A percentile compares a stretch with the other conserved stretches of the same genome.
These are phyloP conservation scores for Carduelis carduelis DNA, from an alignment of 2,797 vertebrate species.

Conservation along the genomic window DNA sequence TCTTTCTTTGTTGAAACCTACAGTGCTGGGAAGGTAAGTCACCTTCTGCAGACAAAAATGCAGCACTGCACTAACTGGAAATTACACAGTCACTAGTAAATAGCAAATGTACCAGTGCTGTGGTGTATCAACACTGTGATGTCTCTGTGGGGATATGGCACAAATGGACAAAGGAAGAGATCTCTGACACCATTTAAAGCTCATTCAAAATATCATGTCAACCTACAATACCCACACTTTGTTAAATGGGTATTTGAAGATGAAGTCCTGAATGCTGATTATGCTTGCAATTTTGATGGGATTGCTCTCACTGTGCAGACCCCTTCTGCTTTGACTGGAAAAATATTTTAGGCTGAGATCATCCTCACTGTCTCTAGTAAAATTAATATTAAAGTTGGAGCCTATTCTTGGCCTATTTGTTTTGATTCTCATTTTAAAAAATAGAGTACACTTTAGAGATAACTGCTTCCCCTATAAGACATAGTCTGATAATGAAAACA, in stretches of 20 bases:
- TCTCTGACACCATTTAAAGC: neutral
- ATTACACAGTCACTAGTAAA: neutral
- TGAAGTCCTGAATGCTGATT: constrained; percentile 30
- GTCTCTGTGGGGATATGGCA: neutral
- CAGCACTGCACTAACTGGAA: neutral
- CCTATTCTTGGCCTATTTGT: neutral
- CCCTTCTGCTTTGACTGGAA: neutral
- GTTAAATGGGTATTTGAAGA: constrained; percentile 41
- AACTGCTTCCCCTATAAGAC: constrained; percentile 36
- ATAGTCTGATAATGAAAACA: constrained; percentile 68
- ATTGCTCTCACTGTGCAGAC: neutral
- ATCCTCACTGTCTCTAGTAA: neutral
- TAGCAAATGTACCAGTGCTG: neutral
- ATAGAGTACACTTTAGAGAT: constrained; percentile 48
- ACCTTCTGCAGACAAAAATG: neutral
- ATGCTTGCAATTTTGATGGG: neutral
- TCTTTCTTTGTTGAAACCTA: neutral
- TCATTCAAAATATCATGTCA: neutral
- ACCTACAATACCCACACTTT: neutral
- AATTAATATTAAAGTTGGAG: neutral
- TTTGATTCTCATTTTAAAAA: constrained; percentile 23
- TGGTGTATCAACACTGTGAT: neutral
- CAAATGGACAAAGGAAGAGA: neutral
- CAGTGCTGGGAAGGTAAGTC: neutral
- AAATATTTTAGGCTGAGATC: neutral